Conservation (phyloP, 1,140 invertebrate species). For the Drosophila bipectinata region DNA sequence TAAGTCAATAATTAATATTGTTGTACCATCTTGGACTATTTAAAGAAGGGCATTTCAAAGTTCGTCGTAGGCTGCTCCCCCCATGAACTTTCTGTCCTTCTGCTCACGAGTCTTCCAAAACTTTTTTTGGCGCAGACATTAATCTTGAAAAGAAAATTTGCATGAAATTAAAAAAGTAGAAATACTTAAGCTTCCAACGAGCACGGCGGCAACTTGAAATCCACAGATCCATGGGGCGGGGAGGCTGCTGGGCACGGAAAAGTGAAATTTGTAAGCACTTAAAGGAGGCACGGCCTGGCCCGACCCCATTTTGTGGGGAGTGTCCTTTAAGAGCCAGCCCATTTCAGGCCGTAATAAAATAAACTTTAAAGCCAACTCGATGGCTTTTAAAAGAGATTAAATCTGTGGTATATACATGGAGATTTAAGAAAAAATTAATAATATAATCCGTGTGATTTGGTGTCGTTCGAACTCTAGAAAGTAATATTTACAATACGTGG, state of each 20-base stretch:
- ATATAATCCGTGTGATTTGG: too few species aligned
- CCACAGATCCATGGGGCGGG: conserved; percentile 11
- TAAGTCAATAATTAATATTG: too few species aligned
- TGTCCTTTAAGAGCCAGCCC: neutral
- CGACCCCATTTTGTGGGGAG: conserved; percentile 5
- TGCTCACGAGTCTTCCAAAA: conserved; percentile 32
- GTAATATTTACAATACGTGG: too few species aligned
- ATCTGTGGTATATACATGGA: neutral
- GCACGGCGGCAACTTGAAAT: conserved; percentile 36
- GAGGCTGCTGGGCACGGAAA: conserved; percentile 56
- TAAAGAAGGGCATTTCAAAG: conserved; percentile 8
- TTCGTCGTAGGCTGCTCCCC: conserved; percentile 19
- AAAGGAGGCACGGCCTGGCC: conserved; percentile 16
- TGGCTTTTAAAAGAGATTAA: neutral
- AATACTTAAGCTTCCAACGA: conserved; percentile 58
- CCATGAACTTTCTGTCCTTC: conserved; percentile 26
- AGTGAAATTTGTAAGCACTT: conserved; percentile 78
- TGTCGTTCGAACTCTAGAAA: too few species aligned
- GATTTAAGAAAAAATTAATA: too few species aligned
- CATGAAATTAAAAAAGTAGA: conserved; percentile 80
- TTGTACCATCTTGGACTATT: neutral
- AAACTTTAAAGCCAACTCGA: neutral
- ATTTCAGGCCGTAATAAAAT: neutral
- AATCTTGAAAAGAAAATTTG: conserved; percentile 80
- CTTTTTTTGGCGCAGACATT: conserved; percentile 67